Evolutionary conservation across 2,797 vertebrate genomes (phyloP).

Genomic region (Macrochelys suwanniensis): DNA sequence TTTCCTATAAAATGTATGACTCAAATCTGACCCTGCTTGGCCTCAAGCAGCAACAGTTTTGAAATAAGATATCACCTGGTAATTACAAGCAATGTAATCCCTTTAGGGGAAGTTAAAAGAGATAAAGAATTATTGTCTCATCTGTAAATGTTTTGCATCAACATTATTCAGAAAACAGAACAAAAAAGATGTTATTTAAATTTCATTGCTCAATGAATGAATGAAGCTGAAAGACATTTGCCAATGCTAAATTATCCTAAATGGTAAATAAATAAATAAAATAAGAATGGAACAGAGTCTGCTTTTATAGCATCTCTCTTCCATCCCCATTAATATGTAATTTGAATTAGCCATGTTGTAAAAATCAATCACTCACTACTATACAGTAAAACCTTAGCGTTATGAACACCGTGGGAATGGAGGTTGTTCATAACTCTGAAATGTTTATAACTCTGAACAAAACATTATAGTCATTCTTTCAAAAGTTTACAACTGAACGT

Average conservation of each 20-base stretch:
- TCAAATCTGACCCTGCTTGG: slow-evolving; percentile 43
- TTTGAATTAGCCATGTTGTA: not conserved
- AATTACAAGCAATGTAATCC: slow-evolving; percentile 16
- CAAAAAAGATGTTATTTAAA: not conserved
- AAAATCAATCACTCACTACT: not conserved
- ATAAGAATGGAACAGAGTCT: not conserved
- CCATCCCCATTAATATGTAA: not conserved
- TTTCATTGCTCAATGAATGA: not conserved
- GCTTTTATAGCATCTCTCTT: not conserved
- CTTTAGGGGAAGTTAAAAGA: not conserved
- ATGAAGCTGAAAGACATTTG: not conserved
- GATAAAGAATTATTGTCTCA: not conserved
- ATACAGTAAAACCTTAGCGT: no score
- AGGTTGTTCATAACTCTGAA: no score
- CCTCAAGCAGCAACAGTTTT: not conserved
- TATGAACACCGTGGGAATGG: no score
- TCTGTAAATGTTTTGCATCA: not conserved
- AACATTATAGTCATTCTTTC: no score
- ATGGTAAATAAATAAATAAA: not conserved
- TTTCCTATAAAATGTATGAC: not conserved
- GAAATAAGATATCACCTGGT: slow-evolving; percentile 44
- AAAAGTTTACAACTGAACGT: no score
- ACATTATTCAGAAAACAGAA: not conserved
- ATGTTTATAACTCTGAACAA: no score
- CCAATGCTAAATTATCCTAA: not conserved